These are phyloP conservation scores for Otus scops DNA, from an alignment of 2,797 vertebrate species.

Conservation along the genomic window DNA sequence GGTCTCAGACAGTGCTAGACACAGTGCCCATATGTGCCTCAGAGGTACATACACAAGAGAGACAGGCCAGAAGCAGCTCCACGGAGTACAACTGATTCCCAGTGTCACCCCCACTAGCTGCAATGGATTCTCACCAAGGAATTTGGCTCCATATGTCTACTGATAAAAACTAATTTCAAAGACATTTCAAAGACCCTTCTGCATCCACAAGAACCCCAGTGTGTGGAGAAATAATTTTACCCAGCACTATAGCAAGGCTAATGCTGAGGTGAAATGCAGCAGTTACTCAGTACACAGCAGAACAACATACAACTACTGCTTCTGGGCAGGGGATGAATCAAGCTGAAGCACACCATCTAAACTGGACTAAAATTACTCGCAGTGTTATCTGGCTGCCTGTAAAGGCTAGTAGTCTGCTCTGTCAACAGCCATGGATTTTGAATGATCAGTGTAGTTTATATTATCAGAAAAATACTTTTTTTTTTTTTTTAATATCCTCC, in stretches of 20 bases:
- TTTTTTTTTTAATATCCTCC: neutral
- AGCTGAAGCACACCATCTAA: neutral
- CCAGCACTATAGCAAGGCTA: neutral
- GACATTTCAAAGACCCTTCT: neutral
- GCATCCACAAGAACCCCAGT: neutral
- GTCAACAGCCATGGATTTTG: neutral
- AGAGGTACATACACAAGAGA: accelerated
- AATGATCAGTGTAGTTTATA: neutral
- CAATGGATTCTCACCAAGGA: neutral
- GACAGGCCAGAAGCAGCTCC: neutral
- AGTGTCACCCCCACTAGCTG: neutral
- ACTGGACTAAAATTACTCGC: neutral
- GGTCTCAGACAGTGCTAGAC: neutral
- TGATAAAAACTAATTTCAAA: neutral
- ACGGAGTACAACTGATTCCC: neutral
- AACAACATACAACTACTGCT: neutral
- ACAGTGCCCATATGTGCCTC: neutral
- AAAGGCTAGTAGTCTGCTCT: neutral
- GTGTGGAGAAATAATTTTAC: neutral
- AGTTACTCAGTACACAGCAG: neutral
- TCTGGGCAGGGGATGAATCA: neutral
- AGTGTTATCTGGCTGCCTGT: neutral
- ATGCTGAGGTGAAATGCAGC: neutral
- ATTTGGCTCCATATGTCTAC: accelerated
- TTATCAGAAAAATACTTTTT: neutral